Evolutionary conservation across 2,888 invertebrate species (phyloP), one percentile per base, ranked within the genome.

Genomic region (Cyclophora albipunctata): DNA sequence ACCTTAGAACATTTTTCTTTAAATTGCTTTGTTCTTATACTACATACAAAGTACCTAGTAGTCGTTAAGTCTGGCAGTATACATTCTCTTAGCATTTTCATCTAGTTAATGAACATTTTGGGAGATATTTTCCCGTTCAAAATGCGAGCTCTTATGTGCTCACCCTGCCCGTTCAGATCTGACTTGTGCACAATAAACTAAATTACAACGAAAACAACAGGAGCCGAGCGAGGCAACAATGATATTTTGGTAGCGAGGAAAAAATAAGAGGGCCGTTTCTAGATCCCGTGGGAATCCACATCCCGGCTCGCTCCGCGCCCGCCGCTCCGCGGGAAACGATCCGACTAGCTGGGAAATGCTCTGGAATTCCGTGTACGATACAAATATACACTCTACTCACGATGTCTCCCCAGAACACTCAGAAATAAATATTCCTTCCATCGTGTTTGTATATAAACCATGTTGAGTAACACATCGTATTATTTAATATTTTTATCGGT

Each of bases 231-330:
- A 64, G 63, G 73, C 73, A 75, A 77, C 80, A 81, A 83, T 82
- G 77, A 82, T 83, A 82, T 82, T 84, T 80, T 73, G 75, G 78
- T 71, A 73, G 71, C 69, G 66, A 74, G 75, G 71, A 81, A 83
- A 84, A 85, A 84, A 79, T 75, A 79, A 78, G 77, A 78, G 78
- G 81, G 80, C 77, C 78, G 79, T 79, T 79, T 67, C 72, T 69
- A 69, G 71, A 73, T 73, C 85, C 84, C 75, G 66, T 70, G 84
- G 83, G 84, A 83, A 79, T 83, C 72, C 75, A 74, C 74, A 65
- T 71, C 67, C 72, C 69, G 67, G 67, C 64, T 69, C 71, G 70
- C 75, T 77, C 78, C 71, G 72, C 72, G 64, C 69, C 71, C 70
- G 71, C 73, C 76, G 69, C 69, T 69, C 67, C 67, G 71, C 73